phyloP scores from a whole-genome alignment of 2,113 vertebrate genomes.

The Hystrix cristata region DNA sequence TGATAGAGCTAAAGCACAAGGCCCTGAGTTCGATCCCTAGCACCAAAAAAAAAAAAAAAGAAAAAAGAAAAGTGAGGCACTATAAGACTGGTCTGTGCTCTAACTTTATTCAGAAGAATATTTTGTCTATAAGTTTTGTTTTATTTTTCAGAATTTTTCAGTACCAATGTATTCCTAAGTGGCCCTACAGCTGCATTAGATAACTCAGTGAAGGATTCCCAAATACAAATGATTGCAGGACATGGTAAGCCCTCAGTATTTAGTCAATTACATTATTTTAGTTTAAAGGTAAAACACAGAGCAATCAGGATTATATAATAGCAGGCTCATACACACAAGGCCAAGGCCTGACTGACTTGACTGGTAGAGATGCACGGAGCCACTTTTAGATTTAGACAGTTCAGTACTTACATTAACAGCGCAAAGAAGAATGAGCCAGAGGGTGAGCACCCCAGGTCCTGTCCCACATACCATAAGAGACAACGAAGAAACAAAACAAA shows the following conservation, averaged over 20 bases:
- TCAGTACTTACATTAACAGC: constrained; percentile 45
- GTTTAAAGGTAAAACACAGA: constrained; percentile 3
- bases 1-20: too few relatives aligned
- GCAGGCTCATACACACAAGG: constrained; percentile 43
- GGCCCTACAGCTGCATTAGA: constrained; percentile 11
- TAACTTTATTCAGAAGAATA: constrained; percentile 34
- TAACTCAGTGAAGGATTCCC: constrained; percentile 50
- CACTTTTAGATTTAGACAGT: constrained; percentile 27
- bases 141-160: constrained; percentile 28
- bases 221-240: constrained; percentile 52
- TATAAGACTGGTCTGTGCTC: not conserved
- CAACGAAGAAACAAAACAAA: constrained; percentile 31
- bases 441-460: not conserved
- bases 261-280: constrained; percentile 54
- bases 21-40: too few relatives aligned
- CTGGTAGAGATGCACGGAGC: not conserved
- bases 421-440: constrained; percentile 35
- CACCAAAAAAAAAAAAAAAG: too few relatives aligned
- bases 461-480: constrained; percentile 22
- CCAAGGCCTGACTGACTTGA: not conserved
- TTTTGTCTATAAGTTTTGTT: constrained; percentile 14
- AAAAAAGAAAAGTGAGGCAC: not conserved
- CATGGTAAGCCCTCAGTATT: not conserved
- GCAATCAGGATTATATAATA: constrained; percentile 42
- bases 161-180: constrained; percentile 46